Evolutionary conservation across 2,797 vertebrate genomes (phyloP), one percentile per base, ranked within the genome.

Genomic region (Sebastes taczanowskii): DNA sequence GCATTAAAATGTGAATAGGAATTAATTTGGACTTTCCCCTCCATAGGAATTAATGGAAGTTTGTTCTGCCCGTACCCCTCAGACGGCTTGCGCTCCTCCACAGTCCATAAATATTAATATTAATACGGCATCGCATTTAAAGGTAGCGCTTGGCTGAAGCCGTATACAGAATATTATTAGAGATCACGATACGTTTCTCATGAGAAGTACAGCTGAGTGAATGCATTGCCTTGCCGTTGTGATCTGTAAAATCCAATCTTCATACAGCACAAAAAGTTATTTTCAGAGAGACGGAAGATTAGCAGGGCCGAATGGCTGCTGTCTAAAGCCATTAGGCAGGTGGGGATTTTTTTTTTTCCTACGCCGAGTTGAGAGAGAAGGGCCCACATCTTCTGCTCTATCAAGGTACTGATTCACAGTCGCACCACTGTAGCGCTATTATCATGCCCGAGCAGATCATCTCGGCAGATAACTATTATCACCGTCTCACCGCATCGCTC

Each of bases 91-190:
- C 85, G 90, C 90, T 94, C 90, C 90, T 93, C 91, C 94, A 95
- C 95, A 96, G 95, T 96, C 96, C 95, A 96, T 96, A 96, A 96
- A 95, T 96, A 97, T 97, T 96, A 96, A 97, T 97, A 96, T 97
- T 96, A 96, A 97, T 97, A 95, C 88, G 77, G 89, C 93, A 92
- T 96, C 91, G 90, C 94, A 95, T 96, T 96, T 96, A 96, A 96
- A 95, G 94, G 95, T 93, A 95, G 95, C 92, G 95, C 95, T 95
- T 94, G 95, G 93, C 91, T 95, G 95, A 91, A 94, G 94, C 95
- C 95, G 92, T 96, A 96, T 96, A 96, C 96, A 95, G 95, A 96
- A 96, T 96, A 96, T 96, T 96, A 97, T 97, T 96, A 96, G 95
- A 95, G 94, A 95, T 96, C 93, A 93, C 86, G 93, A 96, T 96